Evolutionary conservation across 2,888 invertebrate genomes (phyloP).

Genomic region (Nemoura dubitans): DNA sequence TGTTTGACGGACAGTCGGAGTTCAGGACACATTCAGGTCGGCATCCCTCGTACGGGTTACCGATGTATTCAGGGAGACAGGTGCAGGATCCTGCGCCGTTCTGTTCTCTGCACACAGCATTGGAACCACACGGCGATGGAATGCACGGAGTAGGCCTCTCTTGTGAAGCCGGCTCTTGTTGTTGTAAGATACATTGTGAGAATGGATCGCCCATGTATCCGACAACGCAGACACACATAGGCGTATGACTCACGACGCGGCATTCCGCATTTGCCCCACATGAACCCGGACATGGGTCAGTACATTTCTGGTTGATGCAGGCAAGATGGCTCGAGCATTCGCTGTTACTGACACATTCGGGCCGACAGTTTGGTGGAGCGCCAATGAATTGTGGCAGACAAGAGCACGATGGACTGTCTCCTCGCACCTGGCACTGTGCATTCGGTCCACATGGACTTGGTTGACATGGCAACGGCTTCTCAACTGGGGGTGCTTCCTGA

Average conservation of each 20-base stretch:
- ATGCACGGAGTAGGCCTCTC: slow-evolving; percentile 54
- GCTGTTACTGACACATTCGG: slow-evolving; percentile 68
- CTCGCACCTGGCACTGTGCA: slow-evolving; percentile 55
- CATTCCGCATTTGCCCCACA: slow-evolving; percentile 79
- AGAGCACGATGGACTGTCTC: slow-evolving; percentile 57
- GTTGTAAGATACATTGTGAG: slow-evolving; percentile 42
- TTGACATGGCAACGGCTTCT: slow-evolving; percentile 55
- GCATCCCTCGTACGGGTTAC: slow-evolving; percentile 69
- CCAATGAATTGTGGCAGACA: slow-evolving; percentile 58
- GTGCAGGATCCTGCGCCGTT: slow-evolving; percentile 65
- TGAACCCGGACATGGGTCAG: slow-evolving; percentile 78
- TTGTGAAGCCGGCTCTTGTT: slow-evolving; percentile 15
- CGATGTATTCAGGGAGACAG: slow-evolving; percentile 63
- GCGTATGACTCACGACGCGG: slow-evolving; percentile 74
- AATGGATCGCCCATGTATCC: slow-evolving; percentile 64
- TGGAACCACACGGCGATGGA: slow-evolving; percentile 61
- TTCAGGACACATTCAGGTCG: slow-evolving; percentile 67
- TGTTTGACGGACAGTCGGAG: slow-evolving; percentile 71
- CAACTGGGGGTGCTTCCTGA: slow-evolving; percentile 42
- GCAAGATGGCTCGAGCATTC: slow-evolving; percentile 61
- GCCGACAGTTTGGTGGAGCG: slow-evolving; percentile 56
- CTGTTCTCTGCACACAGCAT: slow-evolving; percentile 56
- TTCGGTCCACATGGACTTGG: slow-evolving; percentile 57
- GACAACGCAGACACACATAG: slow-evolving; percentile 75
- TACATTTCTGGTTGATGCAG: slow-evolving; percentile 77